phyloP scores from a whole-genome alignment of 2,797 vertebrate genomes.

The Propithecus deckenii region DNA sequence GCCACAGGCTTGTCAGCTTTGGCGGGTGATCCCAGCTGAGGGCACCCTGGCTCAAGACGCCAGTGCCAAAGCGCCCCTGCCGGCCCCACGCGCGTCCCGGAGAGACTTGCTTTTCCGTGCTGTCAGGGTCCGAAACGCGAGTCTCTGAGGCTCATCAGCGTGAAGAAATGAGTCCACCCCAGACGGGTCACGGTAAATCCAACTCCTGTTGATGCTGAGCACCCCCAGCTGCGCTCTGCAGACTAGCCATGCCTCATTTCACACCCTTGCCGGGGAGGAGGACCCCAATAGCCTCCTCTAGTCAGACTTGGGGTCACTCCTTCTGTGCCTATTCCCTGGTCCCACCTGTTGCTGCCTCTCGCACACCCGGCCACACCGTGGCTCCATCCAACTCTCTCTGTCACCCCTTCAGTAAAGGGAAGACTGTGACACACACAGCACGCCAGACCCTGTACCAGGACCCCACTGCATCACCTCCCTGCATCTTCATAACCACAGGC shows the following conservation, averaged over 20 bases:
- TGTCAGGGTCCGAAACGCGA: background rate
- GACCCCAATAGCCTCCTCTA: no score
- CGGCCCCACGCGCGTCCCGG: rapidly evolving
- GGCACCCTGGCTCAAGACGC: rapidly evolving
- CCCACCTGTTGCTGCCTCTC: background rate
- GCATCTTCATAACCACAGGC: no score
- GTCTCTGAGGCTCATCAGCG: background rate
- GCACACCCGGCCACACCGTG: background rate
- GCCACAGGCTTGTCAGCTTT: background rate
- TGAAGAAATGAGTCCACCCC: background rate
- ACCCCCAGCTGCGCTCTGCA: background rate
- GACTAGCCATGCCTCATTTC: background rate
- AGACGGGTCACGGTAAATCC: background rate
- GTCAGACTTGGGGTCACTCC: background rate
- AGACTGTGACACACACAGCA: rapidly evolving
- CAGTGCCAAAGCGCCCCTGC: no score
- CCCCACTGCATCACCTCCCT: rapidly evolving
- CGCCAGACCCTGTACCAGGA: rapidly evolving
- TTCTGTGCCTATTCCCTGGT: background rate
- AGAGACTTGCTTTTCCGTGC: background rate
- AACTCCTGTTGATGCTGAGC: background rate
- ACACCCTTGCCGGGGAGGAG: background rate
- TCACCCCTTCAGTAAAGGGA: background rate
- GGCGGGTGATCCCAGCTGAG: background rate
- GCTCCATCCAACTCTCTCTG: background rate